Evolutionary conservation across 2,113 vertebrate genomes (phyloP).

Genomic region (Tachysurus fulvidraco): DNA sequence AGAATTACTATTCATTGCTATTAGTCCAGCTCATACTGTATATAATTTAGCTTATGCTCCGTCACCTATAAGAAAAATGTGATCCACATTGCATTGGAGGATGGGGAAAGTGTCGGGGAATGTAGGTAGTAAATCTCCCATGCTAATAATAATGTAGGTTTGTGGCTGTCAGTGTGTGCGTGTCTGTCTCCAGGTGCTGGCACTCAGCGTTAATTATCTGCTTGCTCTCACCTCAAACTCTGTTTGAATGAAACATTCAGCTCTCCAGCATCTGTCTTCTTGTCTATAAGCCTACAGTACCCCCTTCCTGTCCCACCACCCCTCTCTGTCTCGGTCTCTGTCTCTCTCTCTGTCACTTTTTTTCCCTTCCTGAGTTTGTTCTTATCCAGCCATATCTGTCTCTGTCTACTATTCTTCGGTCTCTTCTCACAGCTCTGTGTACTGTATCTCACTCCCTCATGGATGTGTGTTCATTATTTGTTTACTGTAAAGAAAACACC

Average conservation of each 20-base stretch:
- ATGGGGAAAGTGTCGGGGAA: constrained; percentile 19
- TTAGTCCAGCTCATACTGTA: background rate
- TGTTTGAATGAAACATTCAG: constrained; percentile 27
- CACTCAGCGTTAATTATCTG: constrained; percentile 41
- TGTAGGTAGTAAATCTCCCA: constrained; percentile 18
- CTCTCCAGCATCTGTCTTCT: constrained; percentile 29
- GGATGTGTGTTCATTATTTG: background rate
- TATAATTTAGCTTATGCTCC: background rate
- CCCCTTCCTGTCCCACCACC: background rate
- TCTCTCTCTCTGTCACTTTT: constrained; percentile 9
- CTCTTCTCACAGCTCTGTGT: background rate
- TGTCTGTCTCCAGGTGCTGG: constrained; percentile 32
- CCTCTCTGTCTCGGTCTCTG: background rate
- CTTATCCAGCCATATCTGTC: constrained; percentile 35
- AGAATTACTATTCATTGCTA: background rate
- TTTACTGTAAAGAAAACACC: background rate
- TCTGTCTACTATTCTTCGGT: background rate
- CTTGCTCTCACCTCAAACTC: constrained; percentile 22
- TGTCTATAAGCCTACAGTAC: background rate
- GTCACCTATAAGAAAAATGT: background rate
- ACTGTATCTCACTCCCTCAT: background rate
- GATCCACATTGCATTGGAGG: background rate
- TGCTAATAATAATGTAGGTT: constrained; percentile 33
- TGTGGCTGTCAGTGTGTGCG: background rate
- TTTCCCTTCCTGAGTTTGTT: constrained; percentile 50